Evolutionary conservation across 2,797 vertebrate genomes (phyloP), one percentile per base, ranked within the genome.

Genomic region (Pteropus rufus): DNA sequence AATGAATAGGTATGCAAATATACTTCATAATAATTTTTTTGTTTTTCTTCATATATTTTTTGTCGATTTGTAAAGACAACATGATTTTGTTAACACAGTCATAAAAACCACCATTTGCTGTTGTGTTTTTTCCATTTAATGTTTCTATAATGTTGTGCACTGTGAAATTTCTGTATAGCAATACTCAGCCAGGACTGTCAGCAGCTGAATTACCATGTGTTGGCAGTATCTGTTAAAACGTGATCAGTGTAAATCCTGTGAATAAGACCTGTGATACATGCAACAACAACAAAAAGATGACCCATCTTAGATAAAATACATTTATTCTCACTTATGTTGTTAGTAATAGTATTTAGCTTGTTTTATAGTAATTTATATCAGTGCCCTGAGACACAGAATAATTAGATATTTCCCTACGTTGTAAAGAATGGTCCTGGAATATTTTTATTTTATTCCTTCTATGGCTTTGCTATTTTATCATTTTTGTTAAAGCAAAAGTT

Each of bases 221-320:
- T 96, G 93, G 90, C 64, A 64, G 39, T 56, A 86, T 83, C 85
- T 89, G 92, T 62, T 95, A 95, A 95, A 93, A 85, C 58, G 34
- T 31, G 44, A 72, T 89, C 77, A 80, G 58, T 69, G 9, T 58
- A 93, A 89, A 46, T 56, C 82, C 65, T 92, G 44, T 58, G 73
- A 97, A 67, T 80, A 67, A 72, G 82, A 94, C 9, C 34, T 70
- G 39, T 76, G 94, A 95, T n/a, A 44, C 41, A 73, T 41, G 67
- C 46, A 89, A 4, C 29, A 56, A 46, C 15, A 49, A 49, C 1
- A 73, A 85, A 91, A 94, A 39, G 73, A 91, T 84, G 93, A 81
- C 70, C 96, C 92, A 39, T 72, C 58, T 65, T 72, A 62, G 60
- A 72, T 89, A 89, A 95, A 83, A 86, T 67, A 31, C 23, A 80